phyloP scores from a whole-genome alignment of 2,797 vertebrate genomes.

The Uromys caudimaculatus region DNA sequence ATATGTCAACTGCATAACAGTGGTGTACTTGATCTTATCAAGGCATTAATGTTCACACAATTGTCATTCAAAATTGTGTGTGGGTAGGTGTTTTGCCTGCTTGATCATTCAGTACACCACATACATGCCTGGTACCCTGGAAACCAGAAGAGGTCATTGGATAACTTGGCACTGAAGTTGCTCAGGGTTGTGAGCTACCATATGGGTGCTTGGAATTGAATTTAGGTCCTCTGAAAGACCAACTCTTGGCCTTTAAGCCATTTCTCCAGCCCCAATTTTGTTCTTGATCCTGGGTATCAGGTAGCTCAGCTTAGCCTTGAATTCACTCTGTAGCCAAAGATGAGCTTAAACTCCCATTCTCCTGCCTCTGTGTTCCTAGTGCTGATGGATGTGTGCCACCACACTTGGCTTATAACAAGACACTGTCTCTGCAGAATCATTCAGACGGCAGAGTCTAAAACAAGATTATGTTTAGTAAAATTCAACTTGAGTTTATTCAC shows the following conservation, averaged over 20 bases:
- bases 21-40: conserved; percentile 84
- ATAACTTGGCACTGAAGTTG: background rate
- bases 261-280: background rate
- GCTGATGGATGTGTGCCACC: background rate
- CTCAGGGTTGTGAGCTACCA: too few relatives aligned
- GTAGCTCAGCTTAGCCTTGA: background rate
- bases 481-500: background rate
- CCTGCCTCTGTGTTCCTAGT: background rate
- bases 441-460: background rate
- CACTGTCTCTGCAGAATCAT: background rate
- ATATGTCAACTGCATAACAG: conserved; percentile 86
- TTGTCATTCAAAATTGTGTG: conserved; percentile 64
- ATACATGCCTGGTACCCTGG: too few relatives aligned
- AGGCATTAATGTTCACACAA: conserved; percentile 86
- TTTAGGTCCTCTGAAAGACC: background rate
- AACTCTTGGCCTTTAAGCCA: background rate
- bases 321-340: background rate
- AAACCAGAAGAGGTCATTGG: background rate
- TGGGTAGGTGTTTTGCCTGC: background rate
- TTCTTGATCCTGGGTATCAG: background rate
- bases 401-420: background rate
- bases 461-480: background rate
- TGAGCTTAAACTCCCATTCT: background rate
- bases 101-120: too few relatives aligned
- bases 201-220: too few relatives aligned